phyloP scores from a whole-genome alignment of 2,797 vertebrate species.

The Ataeniobius toweri region DNA sequence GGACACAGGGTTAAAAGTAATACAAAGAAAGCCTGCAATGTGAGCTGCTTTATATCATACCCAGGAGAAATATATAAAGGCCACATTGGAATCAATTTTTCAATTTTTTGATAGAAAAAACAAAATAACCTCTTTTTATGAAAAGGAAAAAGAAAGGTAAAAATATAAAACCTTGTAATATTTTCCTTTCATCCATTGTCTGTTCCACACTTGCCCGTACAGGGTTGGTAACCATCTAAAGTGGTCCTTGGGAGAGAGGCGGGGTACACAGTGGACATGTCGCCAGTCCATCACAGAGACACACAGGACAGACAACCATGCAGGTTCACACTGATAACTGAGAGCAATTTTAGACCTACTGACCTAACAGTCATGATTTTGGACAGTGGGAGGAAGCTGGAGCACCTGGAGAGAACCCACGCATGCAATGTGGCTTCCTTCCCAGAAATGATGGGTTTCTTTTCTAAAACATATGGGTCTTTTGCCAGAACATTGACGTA shows the following conservation, averaged over 20 bases:
- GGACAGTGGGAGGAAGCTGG: too few relatives aligned
- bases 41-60: slow-evolving; percentile 33
- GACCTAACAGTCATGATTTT: not conserved
- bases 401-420: not conserved
- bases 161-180: not conserved
- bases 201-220: too few relatives aligned
- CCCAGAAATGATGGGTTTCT: too few relatives aligned
- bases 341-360: not conserved
- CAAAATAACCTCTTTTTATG: not conserved
- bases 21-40: slow-evolving; percentile 29
- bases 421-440: not conserved
- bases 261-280: not conserved
- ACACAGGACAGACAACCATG: not conserved
- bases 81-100: slow-evolving; percentile 29
- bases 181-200: not conserved
- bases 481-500: too few relatives aligned
- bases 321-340: not conserved
- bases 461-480: too few relatives aligned
- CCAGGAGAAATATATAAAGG: slow-evolving; percentile 25
- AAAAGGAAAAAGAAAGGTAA: not conserved
- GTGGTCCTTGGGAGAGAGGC: not conserved
- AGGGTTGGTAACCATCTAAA: not conserved
- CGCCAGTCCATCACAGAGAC: not conserved
- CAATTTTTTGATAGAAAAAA: not conserved
- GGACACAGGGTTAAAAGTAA: slow-evolving; percentile 43